A percentile compares a stretch with the other conserved stretches of the same genome.
These are phyloP conservation scores for Polydrusus pterygomalis DNA, from an alignment of 2,888 invertebrate species.

Conservation along the genomic window DNA sequence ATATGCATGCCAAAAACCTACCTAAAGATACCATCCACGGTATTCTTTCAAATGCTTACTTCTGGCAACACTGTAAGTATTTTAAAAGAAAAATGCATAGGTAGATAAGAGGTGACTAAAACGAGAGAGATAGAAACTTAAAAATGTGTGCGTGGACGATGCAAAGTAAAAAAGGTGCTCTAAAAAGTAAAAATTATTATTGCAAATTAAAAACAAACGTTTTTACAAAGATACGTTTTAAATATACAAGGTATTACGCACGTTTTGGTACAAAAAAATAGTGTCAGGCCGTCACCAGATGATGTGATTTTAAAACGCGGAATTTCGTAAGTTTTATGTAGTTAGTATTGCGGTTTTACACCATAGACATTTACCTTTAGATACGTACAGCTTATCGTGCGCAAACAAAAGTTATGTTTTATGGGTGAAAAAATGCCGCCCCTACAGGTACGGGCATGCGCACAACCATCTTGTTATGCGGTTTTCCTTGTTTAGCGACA, in stretches of 20 bases:
- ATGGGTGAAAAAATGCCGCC: too few species aligned
- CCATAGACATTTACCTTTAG: neutral
- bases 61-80: conserved; percentile 68
- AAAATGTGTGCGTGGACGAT: conserved; percentile 30
- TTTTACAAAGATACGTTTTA: neutral
- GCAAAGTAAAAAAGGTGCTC: conserved; percentile 13
- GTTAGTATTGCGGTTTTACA: conserved; percentile 1
- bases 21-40: conserved; percentile 50
- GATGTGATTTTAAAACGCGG: neutral
- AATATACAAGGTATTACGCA: neutral
- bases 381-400: too few species aligned
- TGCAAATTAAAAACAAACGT: neutral
- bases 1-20: conserved; percentile 49
- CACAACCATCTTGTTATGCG: too few species aligned
- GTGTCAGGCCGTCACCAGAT: conserved; percentile 16
- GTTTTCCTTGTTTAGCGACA: too few species aligned
- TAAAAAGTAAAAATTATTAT: neutral
- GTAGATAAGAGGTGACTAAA: conserved; percentile 57
- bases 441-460: too few species aligned
- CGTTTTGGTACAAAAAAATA: conserved; percentile 33
- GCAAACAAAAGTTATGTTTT: too few species aligned
- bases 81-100: conserved; percentile 41
- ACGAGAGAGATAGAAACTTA: conserved; percentile 57
- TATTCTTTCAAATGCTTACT: conserved; percentile 69
- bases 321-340: neutral